phyloP scores from a whole-genome alignment of 2,888 invertebrate genomes.

The Limenitis camilla region DNA sequence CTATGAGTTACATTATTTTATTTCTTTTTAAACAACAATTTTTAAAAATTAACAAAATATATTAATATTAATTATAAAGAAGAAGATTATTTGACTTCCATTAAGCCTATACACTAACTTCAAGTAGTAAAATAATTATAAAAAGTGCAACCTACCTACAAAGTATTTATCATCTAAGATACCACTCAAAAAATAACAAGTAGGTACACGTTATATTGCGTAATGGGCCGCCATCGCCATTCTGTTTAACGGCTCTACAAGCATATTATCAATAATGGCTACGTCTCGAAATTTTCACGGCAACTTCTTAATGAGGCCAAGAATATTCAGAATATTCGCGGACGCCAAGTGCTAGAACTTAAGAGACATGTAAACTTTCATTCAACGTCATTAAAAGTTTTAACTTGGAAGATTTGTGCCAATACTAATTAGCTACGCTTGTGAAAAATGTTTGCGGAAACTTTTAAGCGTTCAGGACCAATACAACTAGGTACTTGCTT shows the following conservation, averaged over 20 bases:
- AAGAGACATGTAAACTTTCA: conserved; percentile 67
- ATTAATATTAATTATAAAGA: too few relatives aligned
- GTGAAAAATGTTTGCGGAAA: conserved; percentile 28
- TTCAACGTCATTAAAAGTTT: conserved; percentile 72
- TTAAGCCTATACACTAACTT: too few relatives aligned
- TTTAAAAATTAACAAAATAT: too few relatives aligned
- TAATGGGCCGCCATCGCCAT: conserved; percentile 16
- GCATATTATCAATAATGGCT: conserved; percentile 56
- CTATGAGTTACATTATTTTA: too few relatives aligned
- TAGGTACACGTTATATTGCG: conserved; percentile 13
- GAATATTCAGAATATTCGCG: conserved; percentile 65
- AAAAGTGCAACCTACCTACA: too few relatives aligned
- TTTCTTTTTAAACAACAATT: too few relatives aligned
- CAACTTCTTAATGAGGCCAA: conserved; percentile 67
- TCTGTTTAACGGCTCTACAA: conserved; percentile 22
- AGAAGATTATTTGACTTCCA: too few relatives aligned
- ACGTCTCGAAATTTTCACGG: conserved; percentile 54
- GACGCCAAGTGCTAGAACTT: conserved; percentile 54
- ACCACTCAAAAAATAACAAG: conserved; percentile 15
- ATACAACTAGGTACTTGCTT: not conserved
- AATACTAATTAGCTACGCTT: conserved; percentile 66
- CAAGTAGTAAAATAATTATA: too few relatives aligned
- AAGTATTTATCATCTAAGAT: conserved; percentile 10
- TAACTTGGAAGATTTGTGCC: conserved; percentile 64
- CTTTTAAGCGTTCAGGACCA: conserved; percentile 1